Evolutionary conservation across 2,113 vertebrate species (phyloP), one percentile per base, ranked within the genome.

Genomic region (Sylvia atricapilla): DNA sequence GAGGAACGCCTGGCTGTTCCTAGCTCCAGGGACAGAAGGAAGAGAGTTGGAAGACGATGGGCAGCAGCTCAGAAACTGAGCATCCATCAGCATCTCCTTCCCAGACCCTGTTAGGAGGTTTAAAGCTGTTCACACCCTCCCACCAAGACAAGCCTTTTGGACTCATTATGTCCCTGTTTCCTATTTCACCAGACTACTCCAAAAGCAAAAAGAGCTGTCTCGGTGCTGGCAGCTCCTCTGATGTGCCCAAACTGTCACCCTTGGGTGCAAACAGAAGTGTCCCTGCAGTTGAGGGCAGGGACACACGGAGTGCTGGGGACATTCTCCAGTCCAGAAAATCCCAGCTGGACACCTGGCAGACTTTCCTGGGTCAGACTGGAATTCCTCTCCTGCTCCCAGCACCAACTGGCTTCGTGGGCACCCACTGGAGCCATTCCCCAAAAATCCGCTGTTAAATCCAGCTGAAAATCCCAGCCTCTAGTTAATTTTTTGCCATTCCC

Each of bases 321-420:
- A 0, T 16, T 76, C 84, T 47, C 37, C 8, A 9, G 24, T 16
- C 13, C 30, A 63, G 82, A 58, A 67, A 67, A 19, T 18, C 58
- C 43, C 33, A 15, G 3, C 15, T 11, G 9, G 59, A n/a, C 46
- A 28, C 19, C 33, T 1, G 6, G 8, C 8, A 30, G 47, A 19
- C 10, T n/a, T 13, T 15, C 39, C 25, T 0, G 0, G 37, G 20
- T 25, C 60, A 59, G 35, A 0, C 0, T 46, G 22, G 21, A 8
- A 14, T 73, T 59, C 33, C 53, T 59, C 24, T 53, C 39, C 31
- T 53, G 14, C 20, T 33, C 53, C 37, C 87, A 56, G 46, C 75
- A 6, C 50, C 10, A 0, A 2, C 0, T 1, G 53, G 22, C 23
- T 66, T 50, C 25, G 13, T 17, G n/a, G 80, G 53, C 73, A 55